phyloP scores from a whole-genome alignment of 2,888 invertebrate genomes.

The Drosophila anomelani region DNA sequence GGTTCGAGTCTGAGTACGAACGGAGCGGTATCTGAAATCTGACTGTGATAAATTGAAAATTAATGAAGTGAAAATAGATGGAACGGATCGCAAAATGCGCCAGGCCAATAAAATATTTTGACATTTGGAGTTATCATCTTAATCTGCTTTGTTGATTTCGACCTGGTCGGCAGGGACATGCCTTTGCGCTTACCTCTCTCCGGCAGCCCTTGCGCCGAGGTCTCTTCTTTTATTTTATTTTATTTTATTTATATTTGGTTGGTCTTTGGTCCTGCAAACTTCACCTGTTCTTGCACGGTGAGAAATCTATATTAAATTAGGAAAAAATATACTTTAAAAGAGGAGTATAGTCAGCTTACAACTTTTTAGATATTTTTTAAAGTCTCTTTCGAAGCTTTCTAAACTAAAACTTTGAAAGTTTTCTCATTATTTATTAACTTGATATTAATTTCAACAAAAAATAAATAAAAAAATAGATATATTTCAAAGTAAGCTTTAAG shows the following conservation, averaged over 20 bases:
- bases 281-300: constrained; percentile 61
- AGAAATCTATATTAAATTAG: not conserved
- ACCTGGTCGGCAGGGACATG: constrained; percentile 48
- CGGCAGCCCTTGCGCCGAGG: constrained; percentile 8
- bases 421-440: no score
- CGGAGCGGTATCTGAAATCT: constrained; percentile 79
- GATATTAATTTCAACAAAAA: no score
- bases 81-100: constrained; percentile 84
- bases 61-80: constrained; percentile 84
- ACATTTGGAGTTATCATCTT: constrained; percentile 84
- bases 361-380: no score
- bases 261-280: constrained; percentile 53
- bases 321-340: not conserved
- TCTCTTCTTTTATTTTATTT: not conserved
- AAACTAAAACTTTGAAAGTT: no score
- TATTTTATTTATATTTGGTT: not conserved
- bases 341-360: not conserved
- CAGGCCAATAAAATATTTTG: constrained; percentile 84
- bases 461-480: no score
- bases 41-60: constrained; percentile 84
- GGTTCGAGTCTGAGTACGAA: constrained; percentile 13
- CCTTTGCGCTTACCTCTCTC: constrained; percentile 33
- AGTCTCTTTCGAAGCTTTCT: no score
- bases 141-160: constrained; percentile 83
- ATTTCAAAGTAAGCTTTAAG: no score